A percentile compares a stretch with the other conserved stretches of the same genome.
Evolutionary conservation across 1,140 invertebrate species (phyloP).

Genomic region (Hypsibius dujardini): DNA sequence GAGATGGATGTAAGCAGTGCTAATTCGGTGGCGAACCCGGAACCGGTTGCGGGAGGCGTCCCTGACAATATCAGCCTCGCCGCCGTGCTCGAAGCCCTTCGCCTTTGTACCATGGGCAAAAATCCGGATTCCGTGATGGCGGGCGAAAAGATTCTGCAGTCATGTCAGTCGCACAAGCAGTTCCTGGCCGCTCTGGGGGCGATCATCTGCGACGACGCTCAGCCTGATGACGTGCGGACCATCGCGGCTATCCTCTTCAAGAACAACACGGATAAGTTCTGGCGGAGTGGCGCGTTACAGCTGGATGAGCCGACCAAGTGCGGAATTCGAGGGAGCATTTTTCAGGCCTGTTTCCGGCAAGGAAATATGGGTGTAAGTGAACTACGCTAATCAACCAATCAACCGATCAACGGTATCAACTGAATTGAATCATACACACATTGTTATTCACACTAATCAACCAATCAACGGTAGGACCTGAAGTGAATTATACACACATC

Average conservation of each 20-base stretch:
- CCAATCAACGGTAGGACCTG: too few relatives aligned
- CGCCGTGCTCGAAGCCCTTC: background rate
- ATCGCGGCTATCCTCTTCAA: background rate
- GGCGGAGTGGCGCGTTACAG: background rate
- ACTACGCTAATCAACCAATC: too few relatives aligned
- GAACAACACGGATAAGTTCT: background rate
- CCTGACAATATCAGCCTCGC: background rate
- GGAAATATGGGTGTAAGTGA: background rate
- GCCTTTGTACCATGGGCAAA: background rate
- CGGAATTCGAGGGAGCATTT: background rate
- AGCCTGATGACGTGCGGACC: background rate
- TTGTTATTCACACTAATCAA: too few relatives aligned
- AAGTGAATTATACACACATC: too few relatives aligned
- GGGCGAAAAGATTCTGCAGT: background rate
- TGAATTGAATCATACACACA: background rate
- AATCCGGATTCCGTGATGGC: background rate
- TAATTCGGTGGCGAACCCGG: too few relatives aligned
- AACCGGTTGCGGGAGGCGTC: too few relatives aligned
- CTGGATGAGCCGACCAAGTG: background rate
- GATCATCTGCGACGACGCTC: background rate
- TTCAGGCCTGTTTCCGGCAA: background rate
- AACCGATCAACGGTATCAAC: background rate
- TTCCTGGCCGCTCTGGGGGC: background rate
- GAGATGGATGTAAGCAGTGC: too few relatives aligned
- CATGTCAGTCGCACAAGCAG: background rate